Percentiles rank a stretch among this genome's conserved stretches.
phyloP scores from a whole-genome alignment of 2,888 invertebrate species.

The Hipparchia sbordonii region DNA sequence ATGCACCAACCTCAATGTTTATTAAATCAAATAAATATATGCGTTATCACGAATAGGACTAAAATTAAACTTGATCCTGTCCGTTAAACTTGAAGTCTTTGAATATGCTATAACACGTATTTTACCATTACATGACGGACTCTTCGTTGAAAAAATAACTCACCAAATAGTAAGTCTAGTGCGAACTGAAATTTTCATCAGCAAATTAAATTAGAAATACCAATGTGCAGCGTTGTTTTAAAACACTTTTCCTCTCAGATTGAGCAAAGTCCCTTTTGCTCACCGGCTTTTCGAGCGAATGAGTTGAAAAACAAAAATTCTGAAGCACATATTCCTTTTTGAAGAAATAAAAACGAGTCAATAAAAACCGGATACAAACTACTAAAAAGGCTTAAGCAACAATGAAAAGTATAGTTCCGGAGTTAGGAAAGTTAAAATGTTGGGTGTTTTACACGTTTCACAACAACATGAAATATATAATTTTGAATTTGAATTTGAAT shows the following conservation, averaged over 20 bases:
- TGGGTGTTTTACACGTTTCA: too few species aligned
- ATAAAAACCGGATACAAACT: conserved; percentile 6
- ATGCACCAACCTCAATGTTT: neutral
- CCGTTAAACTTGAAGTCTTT: neutral
- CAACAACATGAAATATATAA: too few species aligned
- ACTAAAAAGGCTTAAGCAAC: neutral
- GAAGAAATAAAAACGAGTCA: neutral
- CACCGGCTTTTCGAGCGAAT: too few species aligned
- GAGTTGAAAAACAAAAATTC: neutral
- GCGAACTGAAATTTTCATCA: too few species aligned
- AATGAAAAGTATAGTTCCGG: conserved; percentile 18
- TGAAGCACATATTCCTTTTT: neutral
- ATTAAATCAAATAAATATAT: neutral
- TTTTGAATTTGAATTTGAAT: too few species aligned
- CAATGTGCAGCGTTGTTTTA: too few species aligned
- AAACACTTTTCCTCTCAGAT: too few species aligned
- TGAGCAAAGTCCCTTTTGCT: too few species aligned
- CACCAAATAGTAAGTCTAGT: too few species aligned
- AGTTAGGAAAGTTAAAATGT: neutral
- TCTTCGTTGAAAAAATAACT: too few species aligned
- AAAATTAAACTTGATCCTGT: neutral
- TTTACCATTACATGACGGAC: neutral
- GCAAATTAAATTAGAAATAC: too few species aligned
- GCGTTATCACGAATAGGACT: neutral
- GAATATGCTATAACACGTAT: conserved; percentile 10